Evolutionary conservation across 2,113 vertebrate species (phyloP), one percentile per base, ranked within the genome.

Genomic region (Castor canadensis): DNA sequence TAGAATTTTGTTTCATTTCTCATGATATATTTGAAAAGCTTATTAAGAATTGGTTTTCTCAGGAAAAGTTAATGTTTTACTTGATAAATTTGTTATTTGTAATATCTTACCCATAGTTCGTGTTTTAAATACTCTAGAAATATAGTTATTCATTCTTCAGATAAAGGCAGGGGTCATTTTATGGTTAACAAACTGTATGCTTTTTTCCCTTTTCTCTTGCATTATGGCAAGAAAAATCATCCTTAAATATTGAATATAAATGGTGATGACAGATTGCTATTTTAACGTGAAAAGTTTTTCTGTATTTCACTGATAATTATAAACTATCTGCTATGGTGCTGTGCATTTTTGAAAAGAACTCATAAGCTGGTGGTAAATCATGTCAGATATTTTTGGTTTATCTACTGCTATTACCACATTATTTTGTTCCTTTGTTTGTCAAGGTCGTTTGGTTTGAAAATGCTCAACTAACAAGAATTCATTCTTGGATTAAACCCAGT

Each of bases 391-490:
- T 16, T 95, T 84, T 79, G 91, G 45, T 85, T 24, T 81, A 17
- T 66, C 30, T 73, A 24, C 49, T 93, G 8, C 45, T 9, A 35
- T 71, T 79, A 26, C 40, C 66, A 75, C 49, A 75, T 75, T 20
- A n/a, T 76, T 94, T 79, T 32, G 1, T 88, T 92, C 43, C 30
- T 94, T 60, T 66, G 32, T 93, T 83, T 30, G 77, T 88, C 52
- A 64, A 84, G 43, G 52, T 54, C 83, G 47, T 85, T 93, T 93
- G 38, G 79, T 73, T 96, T 94, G 35, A 73, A 82, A 77, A 43
- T 79, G 69, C 73, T 76, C 66, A 89, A 73, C 16, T 38, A 91
- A 26, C 10, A 79, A 71, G 52, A 83, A 58, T 58, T 49, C 9
- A 32, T 84, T 93, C 35, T 87, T 91, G 19, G 64, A 17, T 67